Conservation (phyloP, 2,113 vertebrate species). For the Atlantisia rogersi region DNA sequence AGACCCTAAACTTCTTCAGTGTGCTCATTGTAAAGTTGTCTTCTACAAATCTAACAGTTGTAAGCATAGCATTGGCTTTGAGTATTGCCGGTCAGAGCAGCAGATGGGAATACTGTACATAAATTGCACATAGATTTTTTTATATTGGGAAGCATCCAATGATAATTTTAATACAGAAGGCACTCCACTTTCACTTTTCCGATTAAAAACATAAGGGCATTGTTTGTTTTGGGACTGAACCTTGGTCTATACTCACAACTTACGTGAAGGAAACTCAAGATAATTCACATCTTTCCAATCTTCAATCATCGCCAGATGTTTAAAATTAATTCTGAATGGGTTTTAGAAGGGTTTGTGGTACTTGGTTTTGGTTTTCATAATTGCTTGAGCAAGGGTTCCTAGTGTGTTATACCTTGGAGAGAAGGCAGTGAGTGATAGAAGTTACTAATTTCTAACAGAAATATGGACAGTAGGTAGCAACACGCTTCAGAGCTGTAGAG, state of each 20-base stretch:
- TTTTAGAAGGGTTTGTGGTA: constrained; percentile 17
- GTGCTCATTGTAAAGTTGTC: background rate
- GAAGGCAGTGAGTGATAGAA: background rate
- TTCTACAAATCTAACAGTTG: background rate
- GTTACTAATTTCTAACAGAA: background rate
- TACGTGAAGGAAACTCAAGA: background rate
- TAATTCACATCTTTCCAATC: background rate
- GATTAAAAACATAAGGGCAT: background rate
- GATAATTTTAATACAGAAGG: constrained; percentile 12
- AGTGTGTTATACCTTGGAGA: background rate
- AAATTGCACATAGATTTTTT: constrained; percentile 53
- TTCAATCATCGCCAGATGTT: background rate
- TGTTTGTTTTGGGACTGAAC: constrained; percentile 15
- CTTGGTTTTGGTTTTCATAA: background rate
- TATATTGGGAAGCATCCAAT: constrained; percentile 1
- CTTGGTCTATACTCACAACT: background rate
- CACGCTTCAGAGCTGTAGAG: background rate
- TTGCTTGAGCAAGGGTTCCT: background rate
- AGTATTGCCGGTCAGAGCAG: background rate
- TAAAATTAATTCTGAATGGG: constrained; percentile 5
- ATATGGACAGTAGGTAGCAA: background rate
- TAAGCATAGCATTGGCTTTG: background rate
- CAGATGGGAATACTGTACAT: constrained; percentile 32
- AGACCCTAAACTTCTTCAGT: background rate
- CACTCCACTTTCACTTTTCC: background rate